These are phyloP conservation scores for Lates japonicus DNA, from an alignment of 2,797 vertebrate genomes.

Conservation along the genomic window DNA sequence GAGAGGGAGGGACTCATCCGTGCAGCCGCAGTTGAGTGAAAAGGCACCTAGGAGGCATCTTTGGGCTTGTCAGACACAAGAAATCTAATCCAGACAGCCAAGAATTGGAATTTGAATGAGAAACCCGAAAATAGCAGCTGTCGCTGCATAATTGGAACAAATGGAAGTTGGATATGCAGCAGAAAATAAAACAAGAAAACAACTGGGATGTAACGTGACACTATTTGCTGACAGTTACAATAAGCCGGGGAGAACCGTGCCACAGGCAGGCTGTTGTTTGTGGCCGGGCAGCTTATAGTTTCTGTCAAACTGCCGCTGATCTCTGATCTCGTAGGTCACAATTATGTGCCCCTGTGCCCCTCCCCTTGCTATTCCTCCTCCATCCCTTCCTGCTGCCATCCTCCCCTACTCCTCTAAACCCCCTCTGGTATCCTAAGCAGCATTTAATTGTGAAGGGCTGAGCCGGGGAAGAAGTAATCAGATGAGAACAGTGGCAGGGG, in stretches of 20 bases:
- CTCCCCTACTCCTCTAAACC: slow-evolving; percentile 64
- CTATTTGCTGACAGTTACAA: slow-evolving; percentile 75
- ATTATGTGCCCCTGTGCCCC: slow-evolving; percentile 63
- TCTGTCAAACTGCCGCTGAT: slow-evolving; percentile 72
- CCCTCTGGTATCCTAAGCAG: slow-evolving; percentile 80
- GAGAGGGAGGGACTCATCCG: slow-evolving; percentile 71
- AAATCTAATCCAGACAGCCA: slow-evolving; percentile 71
- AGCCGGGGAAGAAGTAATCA: slow-evolving; percentile 85
- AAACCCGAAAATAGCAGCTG: slow-evolving; percentile 77
- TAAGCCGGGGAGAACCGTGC: slow-evolving; percentile 49
- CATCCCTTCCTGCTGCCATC: slow-evolving; percentile 62
- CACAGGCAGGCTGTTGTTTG: slow-evolving; percentile 70
- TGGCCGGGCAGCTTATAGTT: slow-evolving; percentile 69
- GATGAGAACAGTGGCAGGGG: slow-evolving; percentile 79
- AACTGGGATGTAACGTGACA: slow-evolving; percentile 68
- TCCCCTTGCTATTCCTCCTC: slow-evolving; percentile 50
- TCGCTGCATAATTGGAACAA: slow-evolving; percentile 80
- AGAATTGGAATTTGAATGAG: slow-evolving; percentile 69
- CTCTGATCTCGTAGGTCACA: slow-evolving; percentile 75
- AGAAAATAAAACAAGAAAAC: slow-evolving; percentile 71
- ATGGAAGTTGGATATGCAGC: slow-evolving; percentile 73
- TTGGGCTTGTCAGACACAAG: slow-evolving; percentile 73
- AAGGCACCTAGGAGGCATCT: slow-evolving; percentile 77
- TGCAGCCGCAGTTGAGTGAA: slow-evolving; percentile 70
- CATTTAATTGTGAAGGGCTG: slow-evolving; percentile 86